Conservation (phyloP, 2,797 vertebrate genomes). For the Sebastiscus albofasciatus region DNA sequence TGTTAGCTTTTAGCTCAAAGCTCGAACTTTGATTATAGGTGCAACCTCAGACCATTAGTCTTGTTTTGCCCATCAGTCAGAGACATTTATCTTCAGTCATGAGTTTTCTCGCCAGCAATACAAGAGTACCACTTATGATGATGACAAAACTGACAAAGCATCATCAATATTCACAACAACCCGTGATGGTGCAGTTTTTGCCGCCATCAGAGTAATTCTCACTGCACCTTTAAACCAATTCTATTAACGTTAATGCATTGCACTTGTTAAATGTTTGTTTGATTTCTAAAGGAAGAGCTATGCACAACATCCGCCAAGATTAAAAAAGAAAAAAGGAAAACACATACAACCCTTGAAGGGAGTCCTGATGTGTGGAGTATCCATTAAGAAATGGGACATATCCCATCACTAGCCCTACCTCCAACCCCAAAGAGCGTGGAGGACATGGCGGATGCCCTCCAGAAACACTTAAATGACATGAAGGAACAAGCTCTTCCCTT, state of each 20-base stretch:
- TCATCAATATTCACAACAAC: neutral
- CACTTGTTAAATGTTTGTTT: neutral
- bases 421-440: constrained; percentile 56
- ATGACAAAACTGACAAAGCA: constrained; percentile 1
- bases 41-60: neutral
- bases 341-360: constrained; percentile 10
- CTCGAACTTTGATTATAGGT: constrained; percentile 1
- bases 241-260: neutral
- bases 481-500: constrained; percentile 74
- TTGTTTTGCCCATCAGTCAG: neutral
- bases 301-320: neutral
- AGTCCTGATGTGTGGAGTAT: constrained; percentile 54
- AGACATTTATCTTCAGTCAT: neutral
- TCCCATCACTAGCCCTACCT: constrained; percentile 41
- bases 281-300: neutral
- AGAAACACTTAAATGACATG: constrained; percentile 75
- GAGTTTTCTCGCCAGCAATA: neutral
- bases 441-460: constrained; percentile 69
- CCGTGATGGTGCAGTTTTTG: neutral
- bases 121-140: neutral
- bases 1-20: neutral
- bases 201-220: neutral
- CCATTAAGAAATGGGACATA: constrained; percentile 69
- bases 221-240: neutral
- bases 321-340: constrained; percentile 7